Percentiles rank a stretch among this genome's conserved stretches.
phyloP scores from a whole-genome alignment of 2,888 invertebrate species.

The Adelognathus sp. region DNA sequence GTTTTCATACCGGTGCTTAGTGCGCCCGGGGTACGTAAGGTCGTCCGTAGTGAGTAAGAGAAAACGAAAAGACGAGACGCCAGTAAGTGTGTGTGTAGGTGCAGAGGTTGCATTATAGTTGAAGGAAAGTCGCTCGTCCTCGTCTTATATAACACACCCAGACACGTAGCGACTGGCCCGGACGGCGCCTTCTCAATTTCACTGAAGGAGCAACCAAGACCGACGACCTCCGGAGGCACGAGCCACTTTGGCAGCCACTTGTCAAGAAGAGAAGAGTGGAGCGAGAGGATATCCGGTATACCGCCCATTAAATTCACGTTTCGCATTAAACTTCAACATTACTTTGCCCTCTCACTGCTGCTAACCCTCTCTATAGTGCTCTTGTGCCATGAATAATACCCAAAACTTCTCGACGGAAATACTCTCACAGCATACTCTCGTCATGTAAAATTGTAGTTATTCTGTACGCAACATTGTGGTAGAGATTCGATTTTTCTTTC shows the following conservation, averaged over 20 bases:
- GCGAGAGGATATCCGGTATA: conserved; percentile 38
- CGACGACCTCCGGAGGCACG: conserved; percentile 27
- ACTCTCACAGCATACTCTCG: neutral
- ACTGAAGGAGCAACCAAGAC: conserved; percentile 12
- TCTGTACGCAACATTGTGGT: too few species aligned
- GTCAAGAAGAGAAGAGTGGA: conserved; percentile 46
- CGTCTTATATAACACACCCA: too few species aligned
- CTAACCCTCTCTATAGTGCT: neutral
- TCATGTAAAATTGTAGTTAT: neutral
- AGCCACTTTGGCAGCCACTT: conserved; percentile 56
- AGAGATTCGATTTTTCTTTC: neutral
- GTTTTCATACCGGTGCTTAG: conserved; percentile 44
- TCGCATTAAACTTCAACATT: conserved; percentile 48
- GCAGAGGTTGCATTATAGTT: conserved; percentile 5
- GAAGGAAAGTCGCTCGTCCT: conserved; percentile 4
- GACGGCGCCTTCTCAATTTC: conserved; percentile 38
- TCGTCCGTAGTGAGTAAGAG: neutral
- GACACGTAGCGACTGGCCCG: too few species aligned
- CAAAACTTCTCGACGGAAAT: neutral
- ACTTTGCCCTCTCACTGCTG: neutral
- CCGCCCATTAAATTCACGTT: conserved; percentile 52
- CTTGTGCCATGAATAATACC: neutral
- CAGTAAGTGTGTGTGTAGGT: conserved; percentile 7
- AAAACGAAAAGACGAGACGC: neutral
- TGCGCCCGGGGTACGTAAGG: conserved; percentile 3